phyloP scores from a whole-genome alignment of 1,140 invertebrate genomes.

The Drosophila prosaltans region DNA sequence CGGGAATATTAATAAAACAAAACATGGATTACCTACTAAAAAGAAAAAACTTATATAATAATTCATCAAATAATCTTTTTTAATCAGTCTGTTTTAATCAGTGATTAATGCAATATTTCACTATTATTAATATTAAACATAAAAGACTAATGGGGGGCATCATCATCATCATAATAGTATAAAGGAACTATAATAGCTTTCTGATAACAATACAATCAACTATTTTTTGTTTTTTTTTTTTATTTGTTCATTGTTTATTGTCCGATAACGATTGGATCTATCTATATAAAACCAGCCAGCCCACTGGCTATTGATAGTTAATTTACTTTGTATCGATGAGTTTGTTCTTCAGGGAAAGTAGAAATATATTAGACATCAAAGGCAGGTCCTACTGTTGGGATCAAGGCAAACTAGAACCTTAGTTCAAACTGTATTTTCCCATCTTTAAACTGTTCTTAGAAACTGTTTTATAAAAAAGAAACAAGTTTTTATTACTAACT shows the following conservation, averaged over 20 bases:
- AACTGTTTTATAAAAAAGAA: too few relatives aligned
- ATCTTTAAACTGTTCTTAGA: too few relatives aligned
- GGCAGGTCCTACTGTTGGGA: too few relatives aligned
- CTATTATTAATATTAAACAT: neutral
- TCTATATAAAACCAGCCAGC: too few relatives aligned
- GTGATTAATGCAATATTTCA: too few relatives aligned
- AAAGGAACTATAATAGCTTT: neutral
- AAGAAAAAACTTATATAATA: constrained; percentile 52
- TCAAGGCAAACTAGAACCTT: too few relatives aligned
- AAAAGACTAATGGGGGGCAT: neutral
- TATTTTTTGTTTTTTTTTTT: neutral
- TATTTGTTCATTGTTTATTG: neutral
- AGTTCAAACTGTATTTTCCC: too few relatives aligned
- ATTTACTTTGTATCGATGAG: neutral
- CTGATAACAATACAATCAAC: neutral
- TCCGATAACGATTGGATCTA: neutral
- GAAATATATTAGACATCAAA: too few relatives aligned
- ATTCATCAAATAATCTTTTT: constrained; percentile 7
- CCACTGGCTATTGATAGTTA: neutral
- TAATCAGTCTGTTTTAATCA: neutral
- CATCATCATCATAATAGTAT: neutral
- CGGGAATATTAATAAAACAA: constrained; percentile 76
- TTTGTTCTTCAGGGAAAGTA: neutral
- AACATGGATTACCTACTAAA: constrained; percentile 48
- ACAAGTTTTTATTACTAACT: too few relatives aligned